Conservation (phyloP, 1,140 invertebrate species). For the Scaptomyza montana region DNA sequence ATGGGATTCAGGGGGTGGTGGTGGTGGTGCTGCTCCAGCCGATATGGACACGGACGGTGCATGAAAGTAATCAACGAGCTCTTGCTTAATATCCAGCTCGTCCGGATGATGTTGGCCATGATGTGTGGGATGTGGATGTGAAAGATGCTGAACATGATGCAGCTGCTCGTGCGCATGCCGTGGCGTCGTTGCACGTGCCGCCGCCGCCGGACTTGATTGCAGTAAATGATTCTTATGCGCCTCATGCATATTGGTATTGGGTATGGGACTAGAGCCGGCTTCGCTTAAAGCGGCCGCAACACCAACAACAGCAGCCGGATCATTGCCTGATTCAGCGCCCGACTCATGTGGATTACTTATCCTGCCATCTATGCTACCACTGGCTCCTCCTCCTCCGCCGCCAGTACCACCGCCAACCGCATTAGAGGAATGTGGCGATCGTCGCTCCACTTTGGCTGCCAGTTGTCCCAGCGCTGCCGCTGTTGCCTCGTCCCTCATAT, state of each 20-base stretch:
- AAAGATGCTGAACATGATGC: slow-evolving; percentile 49
- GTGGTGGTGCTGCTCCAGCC: slow-evolving; percentile 38
- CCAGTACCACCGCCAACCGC: not conserved
- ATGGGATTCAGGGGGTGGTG: slow-evolving; percentile 69
- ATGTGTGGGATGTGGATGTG: slow-evolving; percentile 18
- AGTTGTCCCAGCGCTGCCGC: slow-evolving; percentile 60
- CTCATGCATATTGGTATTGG: slow-evolving; percentile 78
- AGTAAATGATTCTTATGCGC: slow-evolving; percentile 76
- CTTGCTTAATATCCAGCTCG: slow-evolving; percentile 78
- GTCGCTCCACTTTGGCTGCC: slow-evolving; percentile 66
- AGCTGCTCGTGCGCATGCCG: slow-evolving; percentile 68
- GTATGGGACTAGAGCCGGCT: slow-evolving; percentile 79
- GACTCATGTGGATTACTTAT: slow-evolving; percentile 35
- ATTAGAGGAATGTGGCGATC: slow-evolving; percentile 46
- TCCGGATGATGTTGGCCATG: slow-evolving; percentile 40
- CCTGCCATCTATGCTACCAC: slow-evolving; percentile 25
- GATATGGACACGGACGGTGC: slow-evolving; percentile 36
- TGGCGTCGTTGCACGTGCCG: slow-evolving; percentile 49
- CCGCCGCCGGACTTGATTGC: slow-evolving; percentile 48
- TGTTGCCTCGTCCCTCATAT: slow-evolving; percentile 64
- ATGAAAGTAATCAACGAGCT: slow-evolving; percentile 77
- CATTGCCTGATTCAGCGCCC: slow-evolving; percentile 22
- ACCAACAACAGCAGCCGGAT: not conserved
- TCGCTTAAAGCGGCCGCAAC: slow-evolving; percentile 45
- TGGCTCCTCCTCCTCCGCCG: slow-evolving; percentile 14